phyloP scores from a whole-genome alignment of 2,797 vertebrate species.

The Brachyalestes nurse region DNA sequence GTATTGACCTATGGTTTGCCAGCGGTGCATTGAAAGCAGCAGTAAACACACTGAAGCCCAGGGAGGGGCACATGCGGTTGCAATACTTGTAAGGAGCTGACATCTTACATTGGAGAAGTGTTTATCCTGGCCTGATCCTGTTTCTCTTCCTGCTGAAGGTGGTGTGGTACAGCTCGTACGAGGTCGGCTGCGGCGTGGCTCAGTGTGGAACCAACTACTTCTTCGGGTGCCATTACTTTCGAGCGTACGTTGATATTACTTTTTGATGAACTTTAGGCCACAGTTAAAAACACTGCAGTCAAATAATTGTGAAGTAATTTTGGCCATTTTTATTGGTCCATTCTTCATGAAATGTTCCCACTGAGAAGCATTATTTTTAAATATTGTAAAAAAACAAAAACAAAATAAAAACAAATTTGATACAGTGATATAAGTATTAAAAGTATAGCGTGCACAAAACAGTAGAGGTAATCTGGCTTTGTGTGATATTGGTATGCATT shows the following conservation, averaged over 20 bases:
- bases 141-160: slow-evolving; percentile 63
- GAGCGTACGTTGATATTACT: slow-evolving; percentile 70
- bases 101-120: neutral
- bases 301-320: too few relatives aligned
- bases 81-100: neutral
- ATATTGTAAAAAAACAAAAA: too few relatives aligned
- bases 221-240: slow-evolving; percentile 75
- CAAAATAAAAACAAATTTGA: too few relatives aligned
- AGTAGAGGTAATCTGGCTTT: too few relatives aligned
- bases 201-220: slow-evolving; percentile 65
- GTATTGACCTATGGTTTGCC: neutral
- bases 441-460: too few relatives aligned
- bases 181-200: slow-evolving; percentile 71
- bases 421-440: too few relatives aligned
- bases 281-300: neutral
- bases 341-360: too few relatives aligned
- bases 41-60: neutral
- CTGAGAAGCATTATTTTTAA: too few relatives aligned
- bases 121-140: neutral
- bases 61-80: neutral
- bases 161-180: slow-evolving; percentile 77
- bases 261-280: neutral
- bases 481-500: too few relatives aligned
- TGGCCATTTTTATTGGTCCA: too few relatives aligned
- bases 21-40: neutral